Evolutionary conservation across 2,797 vertebrate genomes (phyloP), one percentile per base, ranked within the genome.

Genomic region (Sebastes minor): DNA sequence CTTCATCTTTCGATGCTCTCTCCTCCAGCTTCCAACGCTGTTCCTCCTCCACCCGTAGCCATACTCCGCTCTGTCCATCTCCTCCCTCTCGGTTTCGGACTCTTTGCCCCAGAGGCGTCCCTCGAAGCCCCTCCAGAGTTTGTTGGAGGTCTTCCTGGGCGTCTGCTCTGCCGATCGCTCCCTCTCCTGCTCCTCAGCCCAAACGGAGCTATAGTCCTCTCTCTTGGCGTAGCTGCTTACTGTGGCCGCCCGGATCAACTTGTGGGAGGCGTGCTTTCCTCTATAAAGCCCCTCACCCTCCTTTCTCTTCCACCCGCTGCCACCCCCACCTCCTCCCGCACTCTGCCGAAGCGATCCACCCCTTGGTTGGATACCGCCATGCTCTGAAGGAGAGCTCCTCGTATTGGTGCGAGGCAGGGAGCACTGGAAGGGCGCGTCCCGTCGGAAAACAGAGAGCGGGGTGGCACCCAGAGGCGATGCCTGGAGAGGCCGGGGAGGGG

Each of bases 261-360:
- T 95, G 83, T 95, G 95, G 1, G 96, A 96, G 30, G 85, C 88
- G 20, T 97, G 96, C 64, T 95, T 97, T 20, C 96, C 96, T 85
- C 89, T 94, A 81, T 97, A 97, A 33, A 97, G 95, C 53, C 95
- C 94, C 9, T 96, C 95, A 6, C 94, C 92, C 2, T 92, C 89
- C 8, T 67, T 52, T 23, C 87, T 94, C 78, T 89, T 93, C 73
- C 95, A 90, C 5, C 89, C 88, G 8, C 84, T 76, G 10, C 30
- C 27, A 25, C 71, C 46, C 1, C 73, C 90, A 14, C 57, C 82
- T 53, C 74, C 88, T 71, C 80, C 93, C 12, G 68, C 88, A 55
- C 83, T 91, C 71, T 96, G 95, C 32, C 96, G 93, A 70, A 96
- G 95, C 0, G 95, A 96, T 23, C 94, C 94, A 5, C 94, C 94